Evolutionary conservation across 2,797 vertebrate species (phyloP).

Genomic region (Ctenopoma multispine): DNA sequence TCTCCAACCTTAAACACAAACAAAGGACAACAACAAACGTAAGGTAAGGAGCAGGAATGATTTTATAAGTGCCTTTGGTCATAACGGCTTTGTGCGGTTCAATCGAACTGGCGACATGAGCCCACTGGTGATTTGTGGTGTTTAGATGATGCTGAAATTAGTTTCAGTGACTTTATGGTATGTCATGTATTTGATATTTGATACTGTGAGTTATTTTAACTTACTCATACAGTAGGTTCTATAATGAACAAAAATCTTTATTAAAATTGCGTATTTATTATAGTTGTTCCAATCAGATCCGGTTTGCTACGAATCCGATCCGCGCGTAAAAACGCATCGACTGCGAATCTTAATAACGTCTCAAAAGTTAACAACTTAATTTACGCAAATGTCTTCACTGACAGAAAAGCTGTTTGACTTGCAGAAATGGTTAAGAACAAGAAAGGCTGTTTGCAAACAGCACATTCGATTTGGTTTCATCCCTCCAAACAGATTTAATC

Average conservation of each 20-base stretch:
- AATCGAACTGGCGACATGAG: background rate
- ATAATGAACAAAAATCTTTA: background rate
- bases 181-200: background rate
- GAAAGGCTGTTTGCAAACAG: constrained; percentile 16
- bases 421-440: background rate
- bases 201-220: background rate
- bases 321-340: constrained; percentile 48
- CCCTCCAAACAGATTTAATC: constrained; percentile 25
- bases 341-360: background rate
- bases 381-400: background rate
- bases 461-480: constrained; percentile 28
- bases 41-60: constrained; percentile 49
- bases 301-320: background rate
- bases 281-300: no score
- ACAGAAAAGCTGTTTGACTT: background rate
- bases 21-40: constrained; percentile 31
- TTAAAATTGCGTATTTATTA: background rate
- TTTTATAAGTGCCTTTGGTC: background rate
- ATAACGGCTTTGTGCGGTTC: background rate
- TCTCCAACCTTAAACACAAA: constrained; percentile 26
- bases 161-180: constrained; percentile 16
- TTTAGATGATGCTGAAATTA: background rate
- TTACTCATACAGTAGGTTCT: background rate
- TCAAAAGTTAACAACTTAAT: constrained; percentile 36
- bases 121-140: background rate